A percentile compares a stretch with the other conserved stretches of the same genome.
Conservation (phyloP, 2,888 invertebrate species). For the Chloromyia formosa region DNA sequence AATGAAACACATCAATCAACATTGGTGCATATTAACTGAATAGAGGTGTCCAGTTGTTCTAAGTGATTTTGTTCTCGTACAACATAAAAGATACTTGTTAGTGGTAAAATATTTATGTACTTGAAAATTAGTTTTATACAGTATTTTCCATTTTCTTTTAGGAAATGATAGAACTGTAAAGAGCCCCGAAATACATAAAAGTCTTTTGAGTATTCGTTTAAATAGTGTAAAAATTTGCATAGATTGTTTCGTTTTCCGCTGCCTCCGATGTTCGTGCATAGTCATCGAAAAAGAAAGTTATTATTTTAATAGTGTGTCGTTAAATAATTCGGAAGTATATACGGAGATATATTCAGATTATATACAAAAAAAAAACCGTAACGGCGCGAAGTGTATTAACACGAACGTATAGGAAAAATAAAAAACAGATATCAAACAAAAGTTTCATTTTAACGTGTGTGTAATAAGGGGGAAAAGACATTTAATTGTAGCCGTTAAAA, state of each 20-base stretch:
- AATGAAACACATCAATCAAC: constrained; percentile 5
- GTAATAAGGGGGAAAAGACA: not conserved
- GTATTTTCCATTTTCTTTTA: no score
- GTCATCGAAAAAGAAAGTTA: constrained; percentile 31
- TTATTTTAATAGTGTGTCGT: constrained; percentile 4
- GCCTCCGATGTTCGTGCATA: not conserved
- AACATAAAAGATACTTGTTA: no score
- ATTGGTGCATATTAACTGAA: constrained; percentile 7
- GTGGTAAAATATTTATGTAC: not conserved
- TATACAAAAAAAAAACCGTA: not conserved
- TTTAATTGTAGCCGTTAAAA: constrained; percentile 10
- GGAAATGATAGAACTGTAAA: not conserved
- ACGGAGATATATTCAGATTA: not conserved
- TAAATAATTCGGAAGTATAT: not conserved
- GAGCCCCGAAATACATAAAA: not conserved
- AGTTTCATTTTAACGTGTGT: not conserved
- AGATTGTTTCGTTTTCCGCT: not conserved
- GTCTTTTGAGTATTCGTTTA: not conserved
- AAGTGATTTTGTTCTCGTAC: no score
- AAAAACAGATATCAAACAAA: not conserved
- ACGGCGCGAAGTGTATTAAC: not conserved
- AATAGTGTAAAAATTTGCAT: constrained; percentile 27
- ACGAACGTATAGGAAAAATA: not conserved
- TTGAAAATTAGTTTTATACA: not conserved
- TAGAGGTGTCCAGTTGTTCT: not conserved